Base-by-base conservation (phyloP, 2,113 vertebrate genomes). In the Salvelinus alpinus region DNA sequence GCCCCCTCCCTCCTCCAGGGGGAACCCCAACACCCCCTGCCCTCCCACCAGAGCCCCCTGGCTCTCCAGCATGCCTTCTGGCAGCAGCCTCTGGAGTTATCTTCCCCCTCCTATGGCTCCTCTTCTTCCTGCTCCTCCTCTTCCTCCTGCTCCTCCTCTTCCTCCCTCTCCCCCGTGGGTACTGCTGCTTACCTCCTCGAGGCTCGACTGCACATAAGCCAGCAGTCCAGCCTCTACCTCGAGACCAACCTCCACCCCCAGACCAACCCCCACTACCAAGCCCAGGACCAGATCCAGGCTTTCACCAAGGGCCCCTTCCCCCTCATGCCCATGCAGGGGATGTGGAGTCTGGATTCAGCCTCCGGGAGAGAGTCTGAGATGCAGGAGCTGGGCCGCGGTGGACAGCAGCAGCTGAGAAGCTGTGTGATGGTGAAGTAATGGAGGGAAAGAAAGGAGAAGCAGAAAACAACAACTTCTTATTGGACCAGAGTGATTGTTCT, bases 381-480 rank as follows among this genome's bases (percentile, higher is more conserved):
- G 82, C 92, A 92, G 88, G 91, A 91, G 66, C 47, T 91, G 79
- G 74, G 86, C 68, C 73, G 84, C 80, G 64, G 80, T 4, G 81
- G 88, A 22, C 91, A 91, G 85, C 90, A 91, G 80, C 89, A 92
- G 86, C 92, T 94, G 79, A 94, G 95, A 65, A 96, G 94, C 59
- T 96, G 94, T 0, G 96, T 99, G 78, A 92, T 97, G 90, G 97
- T 99, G 75, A 97, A 98, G 80, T 98, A 87, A 86, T 27, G 22
- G 68, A 29, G 18, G 48, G 7, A 31, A 47, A 54, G 7, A 62
- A 62, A 62, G n/a, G n/a, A 62, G 6, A 62, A n/a, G 16, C 18
- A 34, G 75, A 54, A 67, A 8, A 64, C 22, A 34, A 25, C 76
- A 69, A 44, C 18, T 71, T 2, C 0, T 60, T 9, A 20, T 3